phyloP scores from a whole-genome alignment of 2,113 vertebrate genomes.

The Myotis davidii region DNA sequence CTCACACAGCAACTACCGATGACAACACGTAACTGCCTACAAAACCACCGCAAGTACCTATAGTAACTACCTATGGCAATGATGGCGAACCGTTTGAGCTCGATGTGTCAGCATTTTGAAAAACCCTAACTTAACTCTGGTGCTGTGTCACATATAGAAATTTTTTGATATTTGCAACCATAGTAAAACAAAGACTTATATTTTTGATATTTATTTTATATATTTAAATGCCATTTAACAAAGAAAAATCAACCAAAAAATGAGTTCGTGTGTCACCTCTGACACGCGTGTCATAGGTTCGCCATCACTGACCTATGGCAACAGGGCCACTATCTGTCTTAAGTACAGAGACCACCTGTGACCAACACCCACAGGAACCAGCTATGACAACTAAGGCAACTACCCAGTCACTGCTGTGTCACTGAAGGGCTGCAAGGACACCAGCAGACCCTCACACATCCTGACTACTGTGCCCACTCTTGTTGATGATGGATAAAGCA shows the following conservation, averaged over 20 bases:
- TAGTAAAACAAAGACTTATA: too few relatives aligned
- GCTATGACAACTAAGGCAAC: not conserved
- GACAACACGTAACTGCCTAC: not conserved
- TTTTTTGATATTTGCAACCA: too few relatives aligned
- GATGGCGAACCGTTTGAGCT: too few relatives aligned
- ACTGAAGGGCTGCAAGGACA: rapidly evolving
- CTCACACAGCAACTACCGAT: rapidly evolving
- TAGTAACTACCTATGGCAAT: not conserved
- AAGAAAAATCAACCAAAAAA: too few relatives aligned
- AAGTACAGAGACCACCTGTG: not conserved
- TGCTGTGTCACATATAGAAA: too few relatives aligned
- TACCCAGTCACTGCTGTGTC: not conserved
- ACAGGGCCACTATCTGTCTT: not conserved
- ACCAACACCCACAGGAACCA: not conserved
- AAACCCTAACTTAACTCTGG: too few relatives aligned
- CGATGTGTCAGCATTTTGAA: too few relatives aligned
- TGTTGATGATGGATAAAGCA: rapidly evolving
- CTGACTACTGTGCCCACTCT: not conserved
- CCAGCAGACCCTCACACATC: rapidly evolving
- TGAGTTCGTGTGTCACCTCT: too few relatives aligned
- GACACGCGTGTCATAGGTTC: too few relatives aligned
- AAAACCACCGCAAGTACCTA: not conserved
- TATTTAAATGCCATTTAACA: too few relatives aligned
- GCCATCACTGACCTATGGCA: not conserved
- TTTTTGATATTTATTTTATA: too few relatives aligned